Percentiles rank a stretch among this genome's conserved stretches.
phyloP scores from a whole-genome alignment of 1,140 invertebrate species.

The Drosophila serrata region DNA sequence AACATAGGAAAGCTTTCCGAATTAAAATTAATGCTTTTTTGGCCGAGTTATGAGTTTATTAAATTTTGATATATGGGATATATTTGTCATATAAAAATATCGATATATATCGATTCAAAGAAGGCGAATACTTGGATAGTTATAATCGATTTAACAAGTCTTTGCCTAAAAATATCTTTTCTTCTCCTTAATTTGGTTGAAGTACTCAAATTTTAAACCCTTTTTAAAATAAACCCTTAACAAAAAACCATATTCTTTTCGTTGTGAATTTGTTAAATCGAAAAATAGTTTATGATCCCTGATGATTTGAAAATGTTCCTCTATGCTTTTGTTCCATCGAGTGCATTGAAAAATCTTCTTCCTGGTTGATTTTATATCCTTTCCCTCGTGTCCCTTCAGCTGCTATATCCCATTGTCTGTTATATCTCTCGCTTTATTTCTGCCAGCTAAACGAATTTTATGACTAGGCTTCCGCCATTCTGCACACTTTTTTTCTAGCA shows the following conservation, averaged over 20 bases:
- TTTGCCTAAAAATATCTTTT: too few species aligned
- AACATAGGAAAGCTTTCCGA: too few species aligned
- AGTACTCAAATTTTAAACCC: neutral
- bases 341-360: slow-evolving; percentile 19
- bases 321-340: neutral
- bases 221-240: neutral
- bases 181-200: neutral
- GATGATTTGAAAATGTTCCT: neutral
- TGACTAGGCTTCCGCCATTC: slow-evolving; percentile 33
- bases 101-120: too few species aligned
- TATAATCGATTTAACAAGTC: too few species aligned
- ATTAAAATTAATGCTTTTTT: too few species aligned
- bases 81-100: too few species aligned
- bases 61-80: too few species aligned
- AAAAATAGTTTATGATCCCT: neutral
- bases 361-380: too few species aligned
- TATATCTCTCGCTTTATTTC: slow-evolving; percentile 8
- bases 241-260: neutral
- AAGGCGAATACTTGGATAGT: too few species aligned
- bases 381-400: too few species aligned
- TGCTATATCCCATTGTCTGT: slow-evolving; percentile 20
- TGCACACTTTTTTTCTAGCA: slow-evolving; percentile 7
- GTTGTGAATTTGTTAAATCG: too few species aligned
- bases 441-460: slow-evolving; percentile 32
- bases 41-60: too few species aligned